phyloP scores from a whole-genome alignment of 2,888 invertebrate species.

The Drosophila incognita region DNA sequence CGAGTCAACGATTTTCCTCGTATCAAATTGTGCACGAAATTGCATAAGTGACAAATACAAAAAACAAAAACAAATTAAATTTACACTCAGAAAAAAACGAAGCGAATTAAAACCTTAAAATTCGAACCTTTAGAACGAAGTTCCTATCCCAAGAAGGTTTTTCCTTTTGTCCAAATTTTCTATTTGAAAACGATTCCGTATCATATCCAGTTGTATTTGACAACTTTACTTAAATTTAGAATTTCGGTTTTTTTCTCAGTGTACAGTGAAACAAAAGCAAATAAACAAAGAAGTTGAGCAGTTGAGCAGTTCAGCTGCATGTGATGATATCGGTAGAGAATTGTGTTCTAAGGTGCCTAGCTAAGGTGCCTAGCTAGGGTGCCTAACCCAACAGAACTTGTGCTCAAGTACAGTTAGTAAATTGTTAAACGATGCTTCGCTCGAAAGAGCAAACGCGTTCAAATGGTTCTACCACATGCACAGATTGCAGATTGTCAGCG shows the following conservation, averaged over 20 bases:
- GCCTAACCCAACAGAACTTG: slow-evolving; percentile 6
- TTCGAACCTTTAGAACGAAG: background rate
- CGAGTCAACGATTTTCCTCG: slow-evolving; percentile 45
- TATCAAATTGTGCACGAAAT: slow-evolving; percentile 61
- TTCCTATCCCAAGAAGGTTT: background rate
- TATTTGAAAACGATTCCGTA: background rate
- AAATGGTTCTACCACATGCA: background rate
- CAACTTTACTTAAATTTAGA: background rate
- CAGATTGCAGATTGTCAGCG: slow-evolving; percentile 1
- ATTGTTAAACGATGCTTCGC: slow-evolving; percentile 4
- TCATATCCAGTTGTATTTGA: no score
- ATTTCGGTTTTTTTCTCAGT: background rate
- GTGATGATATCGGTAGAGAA: background rate
- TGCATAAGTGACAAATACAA: slow-evolving; percentile 39
- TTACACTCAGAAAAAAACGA: background rate
- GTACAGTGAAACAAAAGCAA: background rate
- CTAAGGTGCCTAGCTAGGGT: slow-evolving; percentile 1
- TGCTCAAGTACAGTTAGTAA: slow-evolving; percentile 13
- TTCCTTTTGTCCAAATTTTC: background rate
- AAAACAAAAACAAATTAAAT: background rate
- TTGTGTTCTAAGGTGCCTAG: slow-evolving; percentile 7
- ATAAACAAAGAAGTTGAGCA: background rate
- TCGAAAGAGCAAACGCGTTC: slow-evolving; percentile 2
- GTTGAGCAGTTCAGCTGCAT: background rate
- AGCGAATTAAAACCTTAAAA: background rate